Base-by-base conservation (phyloP, 1,140 invertebrate genomes). In the Asobara japonica region DNA sequence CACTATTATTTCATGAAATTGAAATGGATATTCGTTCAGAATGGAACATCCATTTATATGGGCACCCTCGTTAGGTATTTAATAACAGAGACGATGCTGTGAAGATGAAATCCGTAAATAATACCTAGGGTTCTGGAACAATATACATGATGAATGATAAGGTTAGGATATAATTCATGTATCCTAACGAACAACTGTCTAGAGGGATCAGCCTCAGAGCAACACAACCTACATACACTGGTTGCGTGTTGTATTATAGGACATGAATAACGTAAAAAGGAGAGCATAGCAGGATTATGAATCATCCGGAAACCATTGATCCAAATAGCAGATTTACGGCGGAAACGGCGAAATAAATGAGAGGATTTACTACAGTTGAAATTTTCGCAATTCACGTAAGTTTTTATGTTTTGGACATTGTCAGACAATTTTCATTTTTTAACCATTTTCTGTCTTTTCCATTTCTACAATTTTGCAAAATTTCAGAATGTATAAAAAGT, bases 171-270 rank as follows among this genome's bases (percentile, higher is more conserved):
- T 51, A 71, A 38, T 31, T 45, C 41, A 45, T 45, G n/a, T 2
- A 45, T 45, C 41, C n/a, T 45, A 13, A 13, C 16, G 31, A 71
- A 29, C 29, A 71, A 71, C 27, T 27, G 30, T 62, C 36, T 20
- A 18, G 30, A 69, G 30, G 36, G 29, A 27, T 31, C 48, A 38
- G 5, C 31, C 45, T 18, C 62, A 3, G 62, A 31, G 20, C 8
- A 38, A 38, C 30, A 64, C 38, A 11, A 65, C 60, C 38, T 45
- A 45, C 60, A 41, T 72, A 67, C 61, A 56, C 71, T 51, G 67
- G 65, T 72, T 65, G 71, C 65, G 65, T 61, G 20, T 25, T 72
- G 18, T 11, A 45, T 45, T 45, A 45, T 45, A 18, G 41, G 3
- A 5, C 18, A 45, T 16, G 13, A 13, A 16, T 5, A 45, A 45